Conservation (phyloP, 2,113 vertebrate species). For the Machaerirhynchus nigripectus region DNA sequence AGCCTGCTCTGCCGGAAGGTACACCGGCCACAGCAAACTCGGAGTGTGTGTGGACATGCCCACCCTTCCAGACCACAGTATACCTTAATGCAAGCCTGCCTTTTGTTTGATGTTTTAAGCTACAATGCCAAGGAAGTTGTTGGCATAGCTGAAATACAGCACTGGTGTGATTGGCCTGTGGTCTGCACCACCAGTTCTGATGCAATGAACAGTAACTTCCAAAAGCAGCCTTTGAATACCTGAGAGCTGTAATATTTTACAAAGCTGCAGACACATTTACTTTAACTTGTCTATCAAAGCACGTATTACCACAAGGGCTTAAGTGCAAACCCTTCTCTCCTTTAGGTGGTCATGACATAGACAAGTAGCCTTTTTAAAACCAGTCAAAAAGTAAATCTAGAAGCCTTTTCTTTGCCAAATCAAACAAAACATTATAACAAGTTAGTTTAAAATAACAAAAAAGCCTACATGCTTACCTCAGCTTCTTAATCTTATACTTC, state of each 20-base stretch:
- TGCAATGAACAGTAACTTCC: neutral
- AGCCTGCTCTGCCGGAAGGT: neutral
- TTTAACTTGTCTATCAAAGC: slow-evolving; percentile 1
- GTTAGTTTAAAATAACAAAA: neutral
- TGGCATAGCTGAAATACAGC: neutral
- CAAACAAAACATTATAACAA: neutral
- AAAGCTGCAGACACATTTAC: neutral
- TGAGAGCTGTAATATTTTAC: neutral
- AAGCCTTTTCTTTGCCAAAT: neutral
- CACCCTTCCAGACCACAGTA: neutral
- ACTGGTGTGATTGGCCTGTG: neutral
- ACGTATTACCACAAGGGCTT: neutral
- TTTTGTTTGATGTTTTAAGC: neutral
- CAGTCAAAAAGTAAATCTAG: neutral
- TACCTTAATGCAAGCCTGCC: neutral
- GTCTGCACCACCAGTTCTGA: neutral
- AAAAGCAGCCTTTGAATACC: neutral
- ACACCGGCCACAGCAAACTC: neutral
- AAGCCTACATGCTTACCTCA: neutral
- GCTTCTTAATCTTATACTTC: neutral
- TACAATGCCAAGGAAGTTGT: neutral
- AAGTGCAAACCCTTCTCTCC: neutral
- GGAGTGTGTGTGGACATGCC: neutral
- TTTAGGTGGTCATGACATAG: neutral
- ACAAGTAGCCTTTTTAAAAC: neutral